Conservation (phyloP, 2,888 invertebrate genomes). For the Mythimna vitellina region DNA sequence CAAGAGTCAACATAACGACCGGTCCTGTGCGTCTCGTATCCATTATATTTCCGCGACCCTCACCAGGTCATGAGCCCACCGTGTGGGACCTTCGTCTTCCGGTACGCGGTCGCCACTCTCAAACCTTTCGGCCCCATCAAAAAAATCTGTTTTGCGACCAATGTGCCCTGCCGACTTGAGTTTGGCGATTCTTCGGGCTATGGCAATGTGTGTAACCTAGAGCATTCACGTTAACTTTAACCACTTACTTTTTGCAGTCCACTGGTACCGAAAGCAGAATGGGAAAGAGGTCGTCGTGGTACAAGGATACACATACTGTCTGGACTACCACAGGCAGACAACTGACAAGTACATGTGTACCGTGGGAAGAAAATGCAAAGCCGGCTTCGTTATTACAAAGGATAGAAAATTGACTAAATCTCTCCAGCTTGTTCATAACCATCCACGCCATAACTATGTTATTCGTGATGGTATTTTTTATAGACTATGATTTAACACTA, state of each 20-base stretch:
- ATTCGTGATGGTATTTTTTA: conserved; percentile 29
- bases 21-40: too few relatives aligned
- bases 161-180: too few relatives aligned
- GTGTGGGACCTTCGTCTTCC: too few relatives aligned
- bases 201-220: too few relatives aligned
- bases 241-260: neutral
- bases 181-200: too few relatives aligned
- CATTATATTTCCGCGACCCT: too few relatives aligned
- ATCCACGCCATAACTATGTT: conserved; percentile 6
- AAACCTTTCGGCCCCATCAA: too few relatives aligned
- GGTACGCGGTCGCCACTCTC: too few relatives aligned
- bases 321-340: conserved; percentile 3
- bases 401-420: conserved; percentile 16
- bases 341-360: conserved; percentile 25
- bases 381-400: conserved; percentile 31
- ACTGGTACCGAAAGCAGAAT: neutral
- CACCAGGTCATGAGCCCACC: too few relatives aligned
- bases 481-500: conserved; percentile 1
- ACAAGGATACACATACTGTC: conserved; percentile 70
- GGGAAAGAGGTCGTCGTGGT: conserved; percentile 69
- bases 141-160: too few relatives aligned
- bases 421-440: conserved; percentile 15
- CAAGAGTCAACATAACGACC: too few relatives aligned
- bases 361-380: conserved; percentile 18
- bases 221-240: too few relatives aligned